These are phyloP conservation scores for Mongoloraphidia duomilia DNA, from an alignment of 2,888 invertebrate genomes.

Conservation along the genomic window DNA sequence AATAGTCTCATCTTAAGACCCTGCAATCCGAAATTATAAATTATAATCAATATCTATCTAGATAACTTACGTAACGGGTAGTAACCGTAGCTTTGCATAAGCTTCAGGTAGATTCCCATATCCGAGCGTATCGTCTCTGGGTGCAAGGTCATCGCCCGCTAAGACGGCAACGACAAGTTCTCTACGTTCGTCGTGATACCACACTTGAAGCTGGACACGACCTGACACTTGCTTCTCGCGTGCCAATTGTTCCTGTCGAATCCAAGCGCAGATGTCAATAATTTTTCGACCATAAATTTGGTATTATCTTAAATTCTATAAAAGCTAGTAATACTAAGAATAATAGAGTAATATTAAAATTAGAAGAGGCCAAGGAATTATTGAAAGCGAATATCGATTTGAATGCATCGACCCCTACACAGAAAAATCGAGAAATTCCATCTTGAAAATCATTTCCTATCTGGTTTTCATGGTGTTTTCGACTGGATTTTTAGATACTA, in stretches of 20 bases:
- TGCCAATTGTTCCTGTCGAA: constrained; percentile 51
- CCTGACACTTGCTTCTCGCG: constrained; percentile 63
- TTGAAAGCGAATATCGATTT: not conserved
- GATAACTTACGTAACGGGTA: constrained; percentile 60
- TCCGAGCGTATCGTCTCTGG: constrained; percentile 62
- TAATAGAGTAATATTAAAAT: not conserved
- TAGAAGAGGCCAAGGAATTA: not conserved
- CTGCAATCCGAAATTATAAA: no score
- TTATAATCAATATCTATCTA: no score
- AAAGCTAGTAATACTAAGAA: not conserved
- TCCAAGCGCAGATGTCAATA: constrained; percentile 1
- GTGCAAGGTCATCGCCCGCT: constrained; percentile 71
- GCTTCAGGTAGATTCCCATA: constrained; percentile 70
- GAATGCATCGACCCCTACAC: no score
- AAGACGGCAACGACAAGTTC: constrained; percentile 75
- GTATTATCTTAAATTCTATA: not conserved
- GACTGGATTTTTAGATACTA: no score
- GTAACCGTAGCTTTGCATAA: constrained; percentile 65
- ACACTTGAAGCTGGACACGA: constrained; percentile 75
- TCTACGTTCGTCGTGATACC: constrained; percentile 71
- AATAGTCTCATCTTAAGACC: no score
- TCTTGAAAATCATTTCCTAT: no score
- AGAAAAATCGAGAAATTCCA: no score
- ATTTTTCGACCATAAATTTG: not conserved
- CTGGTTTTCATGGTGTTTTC: no score